These are phyloP conservation scores for Quadroppia sp. DNA, from an alignment of 2,888 invertebrate genomes.

Conservation along the genomic window DNA sequence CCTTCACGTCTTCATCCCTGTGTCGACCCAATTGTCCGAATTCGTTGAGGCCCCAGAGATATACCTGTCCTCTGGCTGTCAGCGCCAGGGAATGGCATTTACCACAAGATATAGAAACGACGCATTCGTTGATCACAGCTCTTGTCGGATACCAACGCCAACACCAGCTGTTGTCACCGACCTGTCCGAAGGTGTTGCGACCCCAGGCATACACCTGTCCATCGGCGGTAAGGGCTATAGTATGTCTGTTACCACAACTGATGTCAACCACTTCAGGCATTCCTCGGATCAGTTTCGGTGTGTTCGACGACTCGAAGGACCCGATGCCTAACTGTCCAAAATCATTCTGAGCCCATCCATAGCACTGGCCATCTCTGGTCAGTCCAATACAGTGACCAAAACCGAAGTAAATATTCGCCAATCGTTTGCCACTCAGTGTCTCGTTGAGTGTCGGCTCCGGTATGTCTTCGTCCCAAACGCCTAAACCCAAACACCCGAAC, in stretches of 20 bases:
- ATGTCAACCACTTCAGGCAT: neutral
- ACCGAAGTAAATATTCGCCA: neutral
- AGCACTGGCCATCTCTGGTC: neutral
- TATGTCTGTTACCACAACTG: neutral
- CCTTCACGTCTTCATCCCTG: neutral
- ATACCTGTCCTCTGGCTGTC: neutral
- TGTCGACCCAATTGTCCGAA: neutral
- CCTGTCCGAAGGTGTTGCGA: neutral
- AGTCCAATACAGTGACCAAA: neutral
- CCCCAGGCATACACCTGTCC: slow-evolving; percentile 6
- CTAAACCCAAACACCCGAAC: neutral
- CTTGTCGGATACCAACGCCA: neutral
- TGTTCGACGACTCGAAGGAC: neutral
- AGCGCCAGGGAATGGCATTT: neutral
- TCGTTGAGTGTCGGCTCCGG: neutral
- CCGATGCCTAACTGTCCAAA: slow-evolving; percentile 2
- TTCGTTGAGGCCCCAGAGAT: neutral
- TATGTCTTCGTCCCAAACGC: neutral
- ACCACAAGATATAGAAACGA: neutral
- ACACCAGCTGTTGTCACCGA: neutral
- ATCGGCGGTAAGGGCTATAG: neutral
- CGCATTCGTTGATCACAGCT: neutral
- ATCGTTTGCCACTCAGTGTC: neutral
- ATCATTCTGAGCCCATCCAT: neutral
- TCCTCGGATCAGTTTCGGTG: neutral